Evolutionary conservation across 2,888 invertebrate genomes (phyloP).

Genomic region (Drosophila gaucha): DNA sequence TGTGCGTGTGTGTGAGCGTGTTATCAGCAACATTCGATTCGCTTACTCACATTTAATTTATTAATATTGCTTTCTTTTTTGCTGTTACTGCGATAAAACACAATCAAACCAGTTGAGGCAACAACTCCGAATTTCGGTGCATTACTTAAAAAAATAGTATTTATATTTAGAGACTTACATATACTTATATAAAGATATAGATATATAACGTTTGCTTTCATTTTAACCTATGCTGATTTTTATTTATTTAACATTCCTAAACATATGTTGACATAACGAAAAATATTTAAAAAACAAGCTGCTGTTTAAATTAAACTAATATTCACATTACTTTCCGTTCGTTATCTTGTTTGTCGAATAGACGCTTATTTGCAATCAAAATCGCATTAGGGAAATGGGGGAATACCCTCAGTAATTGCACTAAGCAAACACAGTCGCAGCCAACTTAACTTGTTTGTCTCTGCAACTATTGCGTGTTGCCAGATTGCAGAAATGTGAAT

Average conservation of each 20-base stretch:
- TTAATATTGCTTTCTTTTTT: conserved; percentile 9
- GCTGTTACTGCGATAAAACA: neutral
- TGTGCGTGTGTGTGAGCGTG: neutral
- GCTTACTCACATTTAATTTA: conserved; percentile 33
- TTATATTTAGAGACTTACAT: neutral
- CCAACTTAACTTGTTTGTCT: too few relatives aligned
- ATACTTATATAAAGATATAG: too few relatives aligned
- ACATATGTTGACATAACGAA: neutral
- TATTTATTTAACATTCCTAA: neutral
- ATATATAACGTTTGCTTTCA: too few relatives aligned
- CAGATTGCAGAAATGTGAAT: neutral
- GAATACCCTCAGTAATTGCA: neutral
- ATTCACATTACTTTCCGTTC: too few relatives aligned
- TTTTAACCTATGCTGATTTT: too few relatives aligned
- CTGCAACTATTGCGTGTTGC: neutral
- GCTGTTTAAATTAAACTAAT: neutral
- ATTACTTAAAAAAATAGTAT: neutral
- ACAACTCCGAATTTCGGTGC: conserved; percentile 7
- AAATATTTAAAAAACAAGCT: too few relatives aligned
- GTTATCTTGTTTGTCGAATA: neutral
- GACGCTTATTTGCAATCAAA: neutral
- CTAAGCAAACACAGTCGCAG: neutral
- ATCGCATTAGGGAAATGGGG: neutral
- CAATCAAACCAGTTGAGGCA: conserved; percentile 1
- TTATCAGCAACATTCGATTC: conserved; percentile 11